Evolutionary conservation across 2,113 vertebrate genomes (phyloP).

Genomic region (Erythrolamprus reginae): DNA sequence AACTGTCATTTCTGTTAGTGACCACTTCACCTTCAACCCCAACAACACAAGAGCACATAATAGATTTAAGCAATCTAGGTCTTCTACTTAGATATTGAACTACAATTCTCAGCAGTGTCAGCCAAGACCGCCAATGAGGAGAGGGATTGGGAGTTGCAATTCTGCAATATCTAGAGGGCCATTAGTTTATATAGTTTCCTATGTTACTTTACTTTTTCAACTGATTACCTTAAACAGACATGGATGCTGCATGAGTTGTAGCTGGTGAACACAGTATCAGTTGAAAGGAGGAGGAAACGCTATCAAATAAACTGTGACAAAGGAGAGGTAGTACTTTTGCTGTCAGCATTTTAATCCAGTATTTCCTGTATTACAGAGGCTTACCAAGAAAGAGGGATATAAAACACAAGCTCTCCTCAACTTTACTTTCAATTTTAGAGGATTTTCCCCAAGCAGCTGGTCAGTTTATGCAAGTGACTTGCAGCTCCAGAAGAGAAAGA

Average conservation of each 20-base stretch:
- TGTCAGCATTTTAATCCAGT: conserved; percentile 40
- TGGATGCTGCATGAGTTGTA: accelerated
- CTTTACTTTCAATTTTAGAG: neutral
- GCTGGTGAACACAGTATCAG: neutral
- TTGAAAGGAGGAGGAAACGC: conserved; percentile 20
- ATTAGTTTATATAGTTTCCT: neutral
- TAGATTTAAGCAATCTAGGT: neutral
- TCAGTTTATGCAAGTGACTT: neutral
- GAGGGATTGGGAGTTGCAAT: neutral
- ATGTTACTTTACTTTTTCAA: neutral
- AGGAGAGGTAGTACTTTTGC: neutral
- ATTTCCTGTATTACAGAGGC: conserved; percentile 30
- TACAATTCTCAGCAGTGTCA: neutral
- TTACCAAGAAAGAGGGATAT: conserved; percentile 45
- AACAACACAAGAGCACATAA: too few relatives aligned
- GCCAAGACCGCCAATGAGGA: neutral
- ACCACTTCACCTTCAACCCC: too few relatives aligned
- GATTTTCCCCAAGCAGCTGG: neutral
- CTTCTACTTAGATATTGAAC: neutral
- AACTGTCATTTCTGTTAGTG: too few relatives aligned
- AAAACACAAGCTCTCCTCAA: conserved; percentile 28
- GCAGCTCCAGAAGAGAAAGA: neutral
- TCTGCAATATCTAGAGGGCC: neutral
- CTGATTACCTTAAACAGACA: neutral
- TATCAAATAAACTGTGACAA: neutral